Conservation (phyloP, 2,113 vertebrate species). For the Myrmecophaga tridactyla region DNA sequence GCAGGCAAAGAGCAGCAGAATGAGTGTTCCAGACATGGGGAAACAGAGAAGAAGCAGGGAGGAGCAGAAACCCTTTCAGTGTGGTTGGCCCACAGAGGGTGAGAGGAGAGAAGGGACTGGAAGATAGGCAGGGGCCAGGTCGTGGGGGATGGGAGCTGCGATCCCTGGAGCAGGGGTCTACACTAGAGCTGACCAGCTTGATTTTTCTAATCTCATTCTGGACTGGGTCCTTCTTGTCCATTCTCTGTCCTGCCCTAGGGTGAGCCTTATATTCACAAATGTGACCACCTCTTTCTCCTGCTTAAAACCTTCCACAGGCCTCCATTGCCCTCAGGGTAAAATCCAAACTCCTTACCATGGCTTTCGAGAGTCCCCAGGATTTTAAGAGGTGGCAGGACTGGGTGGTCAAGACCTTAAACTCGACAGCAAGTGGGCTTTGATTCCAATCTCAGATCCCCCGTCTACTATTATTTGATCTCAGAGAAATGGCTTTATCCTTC, state of each 20-base stretch:
- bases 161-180: neutral
- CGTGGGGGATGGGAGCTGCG: neutral
- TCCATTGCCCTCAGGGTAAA: too few species aligned
- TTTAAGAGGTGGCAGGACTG: neutral
- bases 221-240: neutral
- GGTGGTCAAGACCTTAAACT: neutral
- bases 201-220: neutral
- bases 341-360: neutral
- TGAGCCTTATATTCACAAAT: too few species aligned
- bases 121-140: rapidly evolving
- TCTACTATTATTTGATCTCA: neutral
- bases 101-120: neutral
- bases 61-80: rapidly evolving
- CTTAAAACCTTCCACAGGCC: too few species aligned
- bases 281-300: neutral
- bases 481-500: neutral
- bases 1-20: neutral
- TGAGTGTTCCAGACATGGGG: too few species aligned
- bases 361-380: neutral
- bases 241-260: neutral
- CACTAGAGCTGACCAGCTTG: neutral
- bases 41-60: neutral
- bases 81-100: rapidly evolving
- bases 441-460: neutral
- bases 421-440: neutral